phyloP scores from a whole-genome alignment of 2,888 invertebrate species.

The Zeuzera pyrina region DNA sequence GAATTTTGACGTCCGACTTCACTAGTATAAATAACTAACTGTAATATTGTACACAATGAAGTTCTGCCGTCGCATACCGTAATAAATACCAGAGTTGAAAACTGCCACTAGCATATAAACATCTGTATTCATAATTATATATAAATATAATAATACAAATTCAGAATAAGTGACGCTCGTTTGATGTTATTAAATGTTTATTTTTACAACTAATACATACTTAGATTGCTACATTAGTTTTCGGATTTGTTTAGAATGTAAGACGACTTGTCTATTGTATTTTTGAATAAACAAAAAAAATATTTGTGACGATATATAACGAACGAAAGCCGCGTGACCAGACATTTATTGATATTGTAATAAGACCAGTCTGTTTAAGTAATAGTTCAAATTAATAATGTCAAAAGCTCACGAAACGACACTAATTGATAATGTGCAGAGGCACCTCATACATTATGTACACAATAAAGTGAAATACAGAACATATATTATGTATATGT shows the following conservation, averaged over 20 bases:
- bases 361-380: too few species aligned
- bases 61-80: constrained; percentile 22
- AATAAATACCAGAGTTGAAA: constrained; percentile 44
- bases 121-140: constrained; percentile 40
- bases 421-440: too few species aligned
- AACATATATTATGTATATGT: too few species aligned
- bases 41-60: constrained; percentile 27
- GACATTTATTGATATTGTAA: too few species aligned
- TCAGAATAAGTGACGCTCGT: constrained; percentile 46
- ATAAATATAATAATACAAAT: constrained; percentile 41
- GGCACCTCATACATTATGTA: too few species aligned
- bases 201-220: constrained; percentile 34
- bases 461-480: too few species aligned
- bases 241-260: constrained; percentile 35
- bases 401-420: too few species aligned
- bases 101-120: constrained; percentile 67
- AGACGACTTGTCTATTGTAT: constrained; percentile 12
- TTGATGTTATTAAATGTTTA: constrained; percentile 33
- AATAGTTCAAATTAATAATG: too few species aligned
- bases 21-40: constrained; percentile 12
- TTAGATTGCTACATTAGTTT: constrained; percentile 36
- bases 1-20: constrained; percentile 24
- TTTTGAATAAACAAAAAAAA: constrained; percentile 17
- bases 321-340: neutral
- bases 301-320: constrained; percentile 23